Percentiles rank a stretch among this genome's conserved stretches.
Evolutionary conservation across 2,797 vertebrate species (phyloP).

Genomic region (Australoheros facetus): DNA sequence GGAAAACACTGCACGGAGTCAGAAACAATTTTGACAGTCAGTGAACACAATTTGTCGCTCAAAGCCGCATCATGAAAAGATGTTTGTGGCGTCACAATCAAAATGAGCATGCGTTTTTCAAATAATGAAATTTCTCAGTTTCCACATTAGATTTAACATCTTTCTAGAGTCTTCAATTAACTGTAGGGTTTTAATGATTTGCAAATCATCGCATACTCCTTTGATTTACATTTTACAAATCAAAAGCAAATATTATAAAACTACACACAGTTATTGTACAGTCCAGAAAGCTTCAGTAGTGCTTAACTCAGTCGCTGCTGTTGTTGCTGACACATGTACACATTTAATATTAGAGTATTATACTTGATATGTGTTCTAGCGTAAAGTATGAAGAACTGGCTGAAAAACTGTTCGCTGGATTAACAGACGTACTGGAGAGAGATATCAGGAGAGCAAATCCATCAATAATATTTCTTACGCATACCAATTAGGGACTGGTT

Average conservation of each 20-base stretch:
- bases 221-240: background rate
- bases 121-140: background rate
- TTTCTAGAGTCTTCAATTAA: too few species aligned
- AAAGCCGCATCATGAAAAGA: background rate
- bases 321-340: background rate
- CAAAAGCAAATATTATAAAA: background rate
- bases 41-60: background rate
- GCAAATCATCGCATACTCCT: background rate
- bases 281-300: too few species aligned
- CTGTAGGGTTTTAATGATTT: background rate
- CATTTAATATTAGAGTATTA: too few species aligned
- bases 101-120: background rate
- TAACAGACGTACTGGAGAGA: background rate
- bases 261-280: too few species aligned
- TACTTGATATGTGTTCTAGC: background rate
- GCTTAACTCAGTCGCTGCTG: too few species aligned
- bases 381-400: background rate
- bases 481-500: background rate
- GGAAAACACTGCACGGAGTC: background rate
- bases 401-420: background rate
- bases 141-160: background rate
- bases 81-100: background rate
- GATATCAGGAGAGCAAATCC: background rate
- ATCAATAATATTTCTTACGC: too few species aligned
- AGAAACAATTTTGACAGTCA: background rate